A percentile compares a stretch with the other conserved stretches of the same genome.
These are phyloP conservation scores for Aphrophora alni DNA, from an alignment of 2,888 invertebrate genomes.

Conservation along the genomic window DNA sequence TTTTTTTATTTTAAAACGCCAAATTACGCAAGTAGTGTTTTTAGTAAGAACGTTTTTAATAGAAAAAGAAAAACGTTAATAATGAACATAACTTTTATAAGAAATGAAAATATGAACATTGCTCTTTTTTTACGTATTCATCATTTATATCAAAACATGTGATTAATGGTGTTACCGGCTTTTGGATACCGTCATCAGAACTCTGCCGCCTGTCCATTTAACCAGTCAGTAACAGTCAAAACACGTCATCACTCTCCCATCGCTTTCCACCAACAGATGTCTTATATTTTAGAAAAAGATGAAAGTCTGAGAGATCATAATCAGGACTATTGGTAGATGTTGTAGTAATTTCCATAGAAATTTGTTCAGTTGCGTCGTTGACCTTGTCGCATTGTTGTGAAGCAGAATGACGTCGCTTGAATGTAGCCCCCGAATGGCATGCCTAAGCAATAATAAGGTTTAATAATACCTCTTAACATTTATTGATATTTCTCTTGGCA, in stretches of 20 bases:
- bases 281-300: background rate
- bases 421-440: constrained; percentile 39
- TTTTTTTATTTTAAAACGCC: too few species aligned
- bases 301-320: background rate
- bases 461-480: constrained; percentile 41
- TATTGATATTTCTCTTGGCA: constrained; percentile 35
- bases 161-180: background rate
- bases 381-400: constrained; percentile 41
- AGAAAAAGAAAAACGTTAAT: too few species aligned
- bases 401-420: constrained; percentile 37
- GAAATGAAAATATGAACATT: background rate
- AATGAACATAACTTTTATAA: background rate
- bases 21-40: too few species aligned
- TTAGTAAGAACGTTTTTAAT: too few species aligned
- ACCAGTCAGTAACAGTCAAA: background rate
- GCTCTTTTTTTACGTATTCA: background rate
- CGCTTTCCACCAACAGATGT: background rate
- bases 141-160: background rate
- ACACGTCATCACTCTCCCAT: background rate
- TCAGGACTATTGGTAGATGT: background rate
- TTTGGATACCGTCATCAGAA: background rate
- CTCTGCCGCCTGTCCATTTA: background rate
- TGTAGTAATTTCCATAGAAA: constrained; percentile 23
- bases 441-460: constrained; percentile 35
- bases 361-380: background rate